Evolutionary conservation across 1,140 invertebrate genomes (phyloP).

Genomic region (Melipona quadrifasciata): DNA sequence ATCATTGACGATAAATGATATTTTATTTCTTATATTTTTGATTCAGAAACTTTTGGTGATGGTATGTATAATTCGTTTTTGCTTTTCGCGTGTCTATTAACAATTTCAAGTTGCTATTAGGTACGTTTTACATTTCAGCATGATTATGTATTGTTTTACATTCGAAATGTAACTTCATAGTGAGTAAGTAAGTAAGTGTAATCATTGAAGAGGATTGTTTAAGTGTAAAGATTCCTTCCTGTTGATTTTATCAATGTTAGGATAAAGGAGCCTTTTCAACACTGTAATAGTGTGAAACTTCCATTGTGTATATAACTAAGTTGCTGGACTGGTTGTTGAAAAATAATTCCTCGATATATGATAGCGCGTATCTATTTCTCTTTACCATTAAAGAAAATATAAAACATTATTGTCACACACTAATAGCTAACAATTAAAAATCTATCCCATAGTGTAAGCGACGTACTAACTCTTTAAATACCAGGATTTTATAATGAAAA

Average conservation of each 20-base stretch:
- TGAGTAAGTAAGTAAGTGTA: background rate
- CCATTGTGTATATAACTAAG: constrained; percentile 41
- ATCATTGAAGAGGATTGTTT: constrained; percentile 14
- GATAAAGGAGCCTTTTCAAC: constrained; percentile 4
- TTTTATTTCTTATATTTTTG: background rate
- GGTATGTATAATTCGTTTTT: background rate
- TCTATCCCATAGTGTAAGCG: constrained; percentile 63
- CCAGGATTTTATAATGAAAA: constrained; percentile 73
- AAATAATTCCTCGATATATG: constrained; percentile 43
- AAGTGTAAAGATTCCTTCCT: background rate
- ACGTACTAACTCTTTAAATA: constrained; percentile 66
- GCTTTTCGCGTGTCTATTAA: background rate
- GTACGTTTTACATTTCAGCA: background rate
- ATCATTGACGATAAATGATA: constrained; percentile 1
- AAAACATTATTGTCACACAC: constrained; percentile 28
- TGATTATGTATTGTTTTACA: background rate
- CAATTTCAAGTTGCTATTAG: background rate
- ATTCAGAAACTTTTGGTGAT: constrained; percentile 9
- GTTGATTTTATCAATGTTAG: constrained; percentile 26
- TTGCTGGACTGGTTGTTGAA: constrained; percentile 32
- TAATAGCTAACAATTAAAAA: constrained; percentile 54
- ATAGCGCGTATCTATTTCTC: constrained; percentile 65
- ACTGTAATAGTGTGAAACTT: constrained; percentile 20
- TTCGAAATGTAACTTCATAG: background rate
- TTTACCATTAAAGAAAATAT: constrained; percentile 65